A percentile compares a stretch with the other conserved stretches of the same genome.
phyloP scores from a whole-genome alignment of 1,140 invertebrate genomes.

The Conus betulinus region DNA sequence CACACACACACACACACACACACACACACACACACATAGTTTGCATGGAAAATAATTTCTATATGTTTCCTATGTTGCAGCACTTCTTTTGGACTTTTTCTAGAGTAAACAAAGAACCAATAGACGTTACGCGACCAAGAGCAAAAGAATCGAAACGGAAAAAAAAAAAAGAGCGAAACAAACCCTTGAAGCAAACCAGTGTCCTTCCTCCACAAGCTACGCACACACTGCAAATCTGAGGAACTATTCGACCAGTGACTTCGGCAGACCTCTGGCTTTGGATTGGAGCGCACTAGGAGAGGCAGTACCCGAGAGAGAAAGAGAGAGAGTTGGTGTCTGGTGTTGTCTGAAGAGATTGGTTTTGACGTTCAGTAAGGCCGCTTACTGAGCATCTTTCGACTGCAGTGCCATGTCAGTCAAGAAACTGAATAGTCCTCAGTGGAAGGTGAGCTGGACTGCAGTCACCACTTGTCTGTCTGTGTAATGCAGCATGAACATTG shows the following conservation, averaged over 20 bases:
- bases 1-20: conserved; percentile 12
- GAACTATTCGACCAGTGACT: conserved; percentile 72
- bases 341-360: conserved; percentile 9
- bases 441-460: conserved; percentile 78
- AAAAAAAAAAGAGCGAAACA: conserved; percentile 4
- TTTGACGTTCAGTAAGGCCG: conserved; percentile 24
- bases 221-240: conserved; percentile 94
- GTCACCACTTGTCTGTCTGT: too few relatives aligned
- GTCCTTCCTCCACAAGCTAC: conserved; percentile 68
- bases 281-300: neutral
- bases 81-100: conserved; percentile 28
- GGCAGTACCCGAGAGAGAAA: neutral
- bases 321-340: neutral
- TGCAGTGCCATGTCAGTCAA: conserved; percentile 52
- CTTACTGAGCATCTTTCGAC: conserved; percentile 36
- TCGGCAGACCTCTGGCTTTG: conserved; percentile 24
- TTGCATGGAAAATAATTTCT: neutral
- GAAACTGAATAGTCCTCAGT: conserved; percentile 84
- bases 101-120: conserved; percentile 22
- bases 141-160: conserved; percentile 1
- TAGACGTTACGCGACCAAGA: conserved; percentile 23
- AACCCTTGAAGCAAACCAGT: conserved; percentile 35
- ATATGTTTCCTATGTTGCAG: conserved; percentile 15
- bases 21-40: conserved; percentile 2
- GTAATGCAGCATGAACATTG: too few relatives aligned